These are phyloP conservation scores for Scytalopus superciliaris DNA, from an alignment of 2,113 vertebrate genomes.

Conservation along the genomic window DNA sequence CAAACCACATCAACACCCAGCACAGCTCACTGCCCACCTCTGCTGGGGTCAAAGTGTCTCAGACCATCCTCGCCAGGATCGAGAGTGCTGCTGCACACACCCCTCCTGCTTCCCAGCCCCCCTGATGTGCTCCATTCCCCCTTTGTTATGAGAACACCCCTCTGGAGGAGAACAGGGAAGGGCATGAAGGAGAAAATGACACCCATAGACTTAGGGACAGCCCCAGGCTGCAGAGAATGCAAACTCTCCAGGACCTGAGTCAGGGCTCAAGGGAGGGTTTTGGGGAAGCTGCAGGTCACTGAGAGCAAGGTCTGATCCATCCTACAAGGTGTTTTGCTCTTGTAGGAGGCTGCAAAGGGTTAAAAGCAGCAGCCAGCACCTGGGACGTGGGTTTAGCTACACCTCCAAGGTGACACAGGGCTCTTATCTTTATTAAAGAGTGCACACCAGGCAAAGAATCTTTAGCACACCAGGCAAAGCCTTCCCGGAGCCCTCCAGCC, in stretches of 20 bases:
- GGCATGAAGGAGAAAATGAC: background rate
- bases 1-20: fast-evolving
- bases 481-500: background rate
- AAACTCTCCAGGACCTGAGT: background rate
- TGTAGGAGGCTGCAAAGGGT: background rate
- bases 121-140: fast-evolving
- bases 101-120: background rate
- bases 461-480: background rate
- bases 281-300: background rate
- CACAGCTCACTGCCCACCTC: fast-evolving
- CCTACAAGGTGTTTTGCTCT: background rate
- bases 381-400: background rate
- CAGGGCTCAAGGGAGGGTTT: background rate
- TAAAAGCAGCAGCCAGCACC: background rate
- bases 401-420: background rate
- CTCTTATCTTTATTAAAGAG: background rate
- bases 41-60: fast-evolving
- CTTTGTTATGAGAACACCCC: fast-evolving
- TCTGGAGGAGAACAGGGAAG: background rate
- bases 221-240: background rate
- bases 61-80: background rate
- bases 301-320: background rate
- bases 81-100: background rate
- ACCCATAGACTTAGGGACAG: background rate
- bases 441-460: background rate